phyloP scores from a whole-genome alignment of 2,113 vertebrate genomes.

The Rhea americana region DNA sequence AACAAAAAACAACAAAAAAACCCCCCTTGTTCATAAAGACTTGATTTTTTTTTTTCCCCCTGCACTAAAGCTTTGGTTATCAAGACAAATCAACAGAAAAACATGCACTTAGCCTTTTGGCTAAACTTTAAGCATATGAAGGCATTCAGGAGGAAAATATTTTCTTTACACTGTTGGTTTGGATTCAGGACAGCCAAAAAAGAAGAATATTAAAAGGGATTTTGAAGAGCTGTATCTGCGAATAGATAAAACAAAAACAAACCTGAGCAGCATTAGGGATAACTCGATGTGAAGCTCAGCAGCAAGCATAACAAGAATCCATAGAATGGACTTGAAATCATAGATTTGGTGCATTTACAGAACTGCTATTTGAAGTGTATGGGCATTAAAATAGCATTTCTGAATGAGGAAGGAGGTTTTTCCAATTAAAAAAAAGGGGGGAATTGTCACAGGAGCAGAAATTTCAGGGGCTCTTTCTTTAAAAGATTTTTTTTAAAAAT shows the following conservation, averaged over 20 bases:
- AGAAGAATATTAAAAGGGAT: background rate
- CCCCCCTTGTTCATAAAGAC: background rate
- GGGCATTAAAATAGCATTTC: background rate
- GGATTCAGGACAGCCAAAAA: background rate
- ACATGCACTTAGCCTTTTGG: background rate
- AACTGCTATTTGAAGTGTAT: constrained; percentile 2
- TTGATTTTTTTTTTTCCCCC: background rate
- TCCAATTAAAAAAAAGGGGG: background rate
- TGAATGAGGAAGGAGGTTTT: background rate
- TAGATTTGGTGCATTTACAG: background rate
- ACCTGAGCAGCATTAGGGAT: background rate
- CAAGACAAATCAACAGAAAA: background rate
- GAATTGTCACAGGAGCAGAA: background rate
- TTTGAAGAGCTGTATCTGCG: background rate
- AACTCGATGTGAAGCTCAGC: background rate
- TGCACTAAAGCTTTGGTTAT: background rate
- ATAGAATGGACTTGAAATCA: constrained; percentile 5
- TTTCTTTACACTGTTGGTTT: background rate
- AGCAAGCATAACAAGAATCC: background rate
- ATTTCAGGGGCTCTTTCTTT: background rate
- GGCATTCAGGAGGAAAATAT: background rate
- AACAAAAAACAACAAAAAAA: background rate
- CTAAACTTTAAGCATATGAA: background rate
- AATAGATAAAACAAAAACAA: background rate
- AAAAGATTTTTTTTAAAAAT: background rate